A percentile compares a stretch with the other conserved stretches of the same genome.
Evolutionary conservation across 2,888 invertebrate genomes (phyloP).

Genomic region (Hemistola chrysoprasaria): DNA sequence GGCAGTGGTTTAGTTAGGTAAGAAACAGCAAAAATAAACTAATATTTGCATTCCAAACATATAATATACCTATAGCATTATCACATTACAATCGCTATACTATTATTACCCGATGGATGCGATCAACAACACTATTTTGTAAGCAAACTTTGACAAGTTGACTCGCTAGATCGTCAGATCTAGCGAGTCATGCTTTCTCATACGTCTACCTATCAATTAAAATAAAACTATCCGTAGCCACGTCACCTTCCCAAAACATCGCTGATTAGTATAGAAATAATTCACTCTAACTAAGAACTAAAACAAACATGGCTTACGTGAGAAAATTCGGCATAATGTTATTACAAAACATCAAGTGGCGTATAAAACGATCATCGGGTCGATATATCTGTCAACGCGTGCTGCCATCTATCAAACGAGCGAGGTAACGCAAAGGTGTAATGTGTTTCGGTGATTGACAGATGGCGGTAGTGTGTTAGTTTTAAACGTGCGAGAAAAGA

Average conservation of each 20-base stretch:
- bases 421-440: constrained; percentile 62
- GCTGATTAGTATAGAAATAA: constrained; percentile 25
- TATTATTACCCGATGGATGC: too few species aligned
- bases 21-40: too few species aligned
- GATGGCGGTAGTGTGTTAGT: constrained; percentile 60
- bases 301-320: constrained; percentile 26
- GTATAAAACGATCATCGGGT: constrained; percentile 62
- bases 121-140: too few species aligned
- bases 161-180: too few species aligned
- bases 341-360: constrained; percentile 59
- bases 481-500: constrained; percentile 45
- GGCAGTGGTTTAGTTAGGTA: too few species aligned
- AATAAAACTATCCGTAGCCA: not conserved
- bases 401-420: constrained; percentile 71
- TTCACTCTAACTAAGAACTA: constrained; percentile 21
- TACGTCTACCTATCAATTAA: constrained; percentile 6
- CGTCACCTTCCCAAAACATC: constrained; percentile 3
- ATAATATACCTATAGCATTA: too few species aligned
- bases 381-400: constrained; percentile 65
- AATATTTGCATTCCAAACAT: too few species aligned
- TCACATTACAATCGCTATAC: too few species aligned
- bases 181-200: too few species aligned
- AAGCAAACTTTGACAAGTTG: too few species aligned
- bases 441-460: constrained; percentile 69
- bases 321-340: constrained; percentile 44